Base-by-base conservation (phyloP, 2,113 vertebrate genomes). In the Lontra canadensis region DNA sequence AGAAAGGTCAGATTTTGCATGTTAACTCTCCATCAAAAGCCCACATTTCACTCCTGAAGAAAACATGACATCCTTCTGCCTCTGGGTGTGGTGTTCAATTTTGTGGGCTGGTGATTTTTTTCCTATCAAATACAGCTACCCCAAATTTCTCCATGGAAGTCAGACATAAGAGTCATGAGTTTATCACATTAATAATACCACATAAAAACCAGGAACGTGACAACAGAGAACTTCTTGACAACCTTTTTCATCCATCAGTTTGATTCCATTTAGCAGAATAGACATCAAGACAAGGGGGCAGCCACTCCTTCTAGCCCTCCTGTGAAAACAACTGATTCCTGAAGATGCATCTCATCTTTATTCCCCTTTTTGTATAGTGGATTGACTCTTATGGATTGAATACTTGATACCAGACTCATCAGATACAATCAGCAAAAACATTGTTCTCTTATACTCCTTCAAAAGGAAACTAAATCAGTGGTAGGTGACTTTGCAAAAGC, bases 241-340 rank as follows among this genome's bases (percentile, higher is more conserved):
- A 29, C 21, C n/a, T 15, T 44, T 71, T 84, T 61, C 8, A 39
- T 34, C n/a, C 44, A 67, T 20, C 61, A n/a, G 10, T 61, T 59
- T 83, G 39, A 47, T n/a, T 86, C 79, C 29, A 42, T 47, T 96
- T 78, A 65, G 44, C n/a, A 85, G 18, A 79, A 84, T 52, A 71
- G 61, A 74, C 63, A 39, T 65, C 23, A 44, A 31, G 34, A 59
- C 20, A 13, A 65, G 26, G 14, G 42, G 14, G 4, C 10, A 52
- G 47, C 65, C 47, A 49, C 31, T 25, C 17, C 42, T 69, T 52
- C 49, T 18, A 18, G 61, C 29, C 44, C 20, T 36, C 1, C 34
- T 7, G 3, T 29, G 36, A 82, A 26, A n/a, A 39, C 39, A 39
- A 4, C n/a, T 6, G 34, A 73, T 36, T 4, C n/a, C 21, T 20